These are phyloP conservation scores for Rhimphoctona megacephalus DNA, from an alignment of 2,888 invertebrate species.

Conservation along the genomic window DNA sequence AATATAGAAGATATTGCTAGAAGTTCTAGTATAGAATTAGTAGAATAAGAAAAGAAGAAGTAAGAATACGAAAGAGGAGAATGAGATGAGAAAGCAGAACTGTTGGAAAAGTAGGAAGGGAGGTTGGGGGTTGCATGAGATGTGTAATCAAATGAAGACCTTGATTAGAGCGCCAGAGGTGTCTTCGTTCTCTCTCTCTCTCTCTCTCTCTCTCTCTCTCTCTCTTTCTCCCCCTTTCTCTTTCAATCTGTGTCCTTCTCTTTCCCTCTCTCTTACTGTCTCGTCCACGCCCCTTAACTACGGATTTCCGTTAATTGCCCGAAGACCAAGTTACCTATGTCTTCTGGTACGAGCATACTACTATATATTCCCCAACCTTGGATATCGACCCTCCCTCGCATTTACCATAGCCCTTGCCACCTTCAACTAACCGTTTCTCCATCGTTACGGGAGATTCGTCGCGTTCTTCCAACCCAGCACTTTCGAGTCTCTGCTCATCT, in stretches of 20 bases:
- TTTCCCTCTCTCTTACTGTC: slow-evolving; percentile 33
- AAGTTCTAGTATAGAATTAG: slow-evolving; percentile 25
- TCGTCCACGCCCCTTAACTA: slow-evolving; percentile 57
- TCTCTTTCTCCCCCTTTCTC: slow-evolving; percentile 31
- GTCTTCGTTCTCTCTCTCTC: slow-evolving; percentile 41
- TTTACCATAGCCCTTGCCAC: slow-evolving; percentile 3
- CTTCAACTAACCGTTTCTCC: background rate
- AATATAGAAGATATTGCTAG: background rate
- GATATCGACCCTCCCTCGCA: slow-evolving; percentile 9
- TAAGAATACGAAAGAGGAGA: slow-evolving; percentile 25
- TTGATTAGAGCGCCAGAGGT: slow-evolving; percentile 66
- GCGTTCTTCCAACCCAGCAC: slow-evolving; percentile 2
- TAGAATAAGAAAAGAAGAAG: slow-evolving; percentile 30
- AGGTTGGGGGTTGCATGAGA: slow-evolving; percentile 51
- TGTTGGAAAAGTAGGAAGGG: slow-evolving; percentile 32
- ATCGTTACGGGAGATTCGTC: slow-evolving; percentile 37
- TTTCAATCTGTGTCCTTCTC: background rate
- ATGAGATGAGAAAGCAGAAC: slow-evolving; percentile 37
- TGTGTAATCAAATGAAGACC: slow-evolving; percentile 63
- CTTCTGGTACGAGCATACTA: slow-evolving; percentile 42
- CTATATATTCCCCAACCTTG: slow-evolving; percentile 9
- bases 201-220: slow-evolving; percentile 26
- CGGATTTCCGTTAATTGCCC: slow-evolving; percentile 69
- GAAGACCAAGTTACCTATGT: slow-evolving; percentile 62
- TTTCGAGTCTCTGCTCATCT: slow-evolving; percentile 32